phyloP scores from a whole-genome alignment of 2,888 invertebrate species.

The Cancer borealis region DNA sequence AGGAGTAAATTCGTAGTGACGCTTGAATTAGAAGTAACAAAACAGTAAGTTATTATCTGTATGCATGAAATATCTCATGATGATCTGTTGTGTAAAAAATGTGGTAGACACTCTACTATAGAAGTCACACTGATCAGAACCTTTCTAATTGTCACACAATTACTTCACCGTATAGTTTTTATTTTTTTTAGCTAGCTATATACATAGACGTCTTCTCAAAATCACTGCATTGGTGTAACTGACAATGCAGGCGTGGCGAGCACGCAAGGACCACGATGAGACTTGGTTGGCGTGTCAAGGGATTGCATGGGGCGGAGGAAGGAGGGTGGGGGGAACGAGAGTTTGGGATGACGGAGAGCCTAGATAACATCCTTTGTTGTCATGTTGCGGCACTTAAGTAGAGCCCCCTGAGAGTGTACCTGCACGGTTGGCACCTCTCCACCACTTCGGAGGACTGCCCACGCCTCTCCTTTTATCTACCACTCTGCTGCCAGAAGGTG shows the following conservation, averaged over 20 bases:
- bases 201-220: constrained; percentile 2
- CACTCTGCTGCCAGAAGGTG: background rate
- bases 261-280: background rate
- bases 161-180: background rate
- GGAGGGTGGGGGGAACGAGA: background rate
- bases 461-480: background rate
- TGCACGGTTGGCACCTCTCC: background rate
- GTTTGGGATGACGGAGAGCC: background rate
- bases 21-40: background rate
- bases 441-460: background rate
- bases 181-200: background rate
- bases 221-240: constrained; percentile 12
- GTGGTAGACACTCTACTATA: background rate
- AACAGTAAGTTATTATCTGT: background rate
- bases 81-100: background rate
- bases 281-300: constrained; percentile 40
- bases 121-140: too few species aligned
- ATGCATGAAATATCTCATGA: background rate
- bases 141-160: background rate
- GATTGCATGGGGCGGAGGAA: background rate
- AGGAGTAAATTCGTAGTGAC: background rate
- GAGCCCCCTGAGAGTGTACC: background rate
- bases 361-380: constrained; percentile 39
- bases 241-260: constrained; percentile 37
- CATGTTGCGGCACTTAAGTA: constrained; percentile 41